These are phyloP conservation scores for Tangachromis dhanisi DNA, from an alignment of 2,113 vertebrate genomes.

Conservation along the genomic window DNA sequence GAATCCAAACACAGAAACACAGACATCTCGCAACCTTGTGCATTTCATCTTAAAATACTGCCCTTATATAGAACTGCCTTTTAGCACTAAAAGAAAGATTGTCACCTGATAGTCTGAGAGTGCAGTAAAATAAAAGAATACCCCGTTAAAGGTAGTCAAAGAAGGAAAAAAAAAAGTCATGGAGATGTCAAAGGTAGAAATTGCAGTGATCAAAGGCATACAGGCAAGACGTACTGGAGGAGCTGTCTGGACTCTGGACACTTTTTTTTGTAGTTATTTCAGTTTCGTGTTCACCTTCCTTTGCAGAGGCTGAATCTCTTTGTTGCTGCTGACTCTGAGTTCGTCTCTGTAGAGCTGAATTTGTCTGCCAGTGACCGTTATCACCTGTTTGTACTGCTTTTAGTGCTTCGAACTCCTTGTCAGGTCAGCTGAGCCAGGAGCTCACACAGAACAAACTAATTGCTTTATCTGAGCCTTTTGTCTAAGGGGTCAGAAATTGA, in stretches of 20 bases:
- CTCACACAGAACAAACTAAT: constrained; percentile 55
- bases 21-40: neutral
- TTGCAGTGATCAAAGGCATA: constrained; percentile 6
- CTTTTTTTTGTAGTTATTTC: neutral
- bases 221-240: neutral
- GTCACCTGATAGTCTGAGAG: neutral
- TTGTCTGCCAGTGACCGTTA: constrained; percentile 30
- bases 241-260: neutral
- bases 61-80: neutral
- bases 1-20: neutral
- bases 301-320: constrained; percentile 2
- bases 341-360: constrained; percentile 4
- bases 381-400: constrained; percentile 35
- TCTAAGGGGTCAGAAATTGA: constrained; percentile 65
- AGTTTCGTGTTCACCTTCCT: neutral
- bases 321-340: constrained; percentile 29
- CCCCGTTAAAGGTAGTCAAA: neutral
- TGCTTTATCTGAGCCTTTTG: constrained; percentile 64
- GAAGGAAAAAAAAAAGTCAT: neutral
- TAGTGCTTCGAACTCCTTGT: constrained; percentile 21
- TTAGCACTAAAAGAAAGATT: neutral
- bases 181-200: neutral
- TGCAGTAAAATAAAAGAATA: neutral
- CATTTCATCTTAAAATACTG: neutral
- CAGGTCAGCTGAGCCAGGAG: constrained; percentile 19